Percentiles rank a stretch among this genome's conserved stretches.
These are phyloP conservation scores for Xiphophorus couchianus DNA, from an alignment of 2,113 vertebrate species.

Conservation along the genomic window DNA sequence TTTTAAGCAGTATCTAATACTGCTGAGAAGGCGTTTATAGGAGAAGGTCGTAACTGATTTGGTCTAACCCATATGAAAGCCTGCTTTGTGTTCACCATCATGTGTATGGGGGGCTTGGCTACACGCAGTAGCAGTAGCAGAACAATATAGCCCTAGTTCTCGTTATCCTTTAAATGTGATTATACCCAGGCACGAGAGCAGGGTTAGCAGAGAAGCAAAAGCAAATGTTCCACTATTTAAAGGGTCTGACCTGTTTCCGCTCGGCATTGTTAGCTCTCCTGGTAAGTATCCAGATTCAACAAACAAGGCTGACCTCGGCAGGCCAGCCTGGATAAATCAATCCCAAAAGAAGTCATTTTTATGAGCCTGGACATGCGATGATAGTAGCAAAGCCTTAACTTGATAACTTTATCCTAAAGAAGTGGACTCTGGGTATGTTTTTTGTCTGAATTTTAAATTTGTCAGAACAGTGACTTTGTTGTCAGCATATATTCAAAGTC, in stretches of 20 bases:
- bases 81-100: constrained; percentile 53
- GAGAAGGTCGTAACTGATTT: constrained; percentile 29
- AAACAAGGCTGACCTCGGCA: background rate
- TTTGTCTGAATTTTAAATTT: background rate
- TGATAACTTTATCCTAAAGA: background rate
- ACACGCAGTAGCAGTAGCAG: constrained; percentile 25
- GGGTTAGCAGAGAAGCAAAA: constrained; percentile 38
- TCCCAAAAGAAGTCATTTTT: background rate
- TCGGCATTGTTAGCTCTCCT: background rate
- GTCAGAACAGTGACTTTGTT: background rate
- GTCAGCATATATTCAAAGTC: background rate
- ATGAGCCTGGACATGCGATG: background rate
- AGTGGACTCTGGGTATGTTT: constrained; percentile 14
- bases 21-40: constrained; percentile 18
- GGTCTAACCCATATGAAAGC: constrained; percentile 43
- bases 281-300: background rate
- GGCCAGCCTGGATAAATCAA: background rate
- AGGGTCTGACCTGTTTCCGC: constrained; percentile 10
- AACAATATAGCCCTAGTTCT: constrained; percentile 56
- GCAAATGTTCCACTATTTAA: constrained; percentile 34
- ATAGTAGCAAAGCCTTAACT: background rate
- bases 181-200: constrained; percentile 54
- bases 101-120: constrained; percentile 40
- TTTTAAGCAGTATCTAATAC: constrained; percentile 3
- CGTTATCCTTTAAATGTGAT: constrained; percentile 67